Conservation (phyloP, 1,140 invertebrate genomes). For the Brachionus paranguensis region DNA sequence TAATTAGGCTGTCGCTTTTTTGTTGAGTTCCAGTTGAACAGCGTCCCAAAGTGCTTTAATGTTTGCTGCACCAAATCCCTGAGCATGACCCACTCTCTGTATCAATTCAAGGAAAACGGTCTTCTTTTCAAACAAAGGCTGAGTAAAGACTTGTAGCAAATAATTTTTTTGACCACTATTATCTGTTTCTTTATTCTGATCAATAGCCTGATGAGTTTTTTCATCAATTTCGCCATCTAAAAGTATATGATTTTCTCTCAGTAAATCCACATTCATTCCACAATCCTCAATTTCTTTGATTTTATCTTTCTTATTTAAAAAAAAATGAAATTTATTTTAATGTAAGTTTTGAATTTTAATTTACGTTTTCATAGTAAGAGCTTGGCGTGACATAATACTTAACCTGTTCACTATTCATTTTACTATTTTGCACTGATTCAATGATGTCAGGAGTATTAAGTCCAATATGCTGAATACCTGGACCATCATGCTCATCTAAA, state of each 20-base stretch:
- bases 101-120: slow-evolving; percentile 61
- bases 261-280: neutral
- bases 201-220: neutral
- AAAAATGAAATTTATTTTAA: neutral
- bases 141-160: slow-evolving; percentile 60
- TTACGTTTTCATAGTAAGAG: slow-evolving; percentile 18
- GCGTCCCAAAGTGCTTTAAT: slow-evolving; percentile 58
- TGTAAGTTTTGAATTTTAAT: neutral
- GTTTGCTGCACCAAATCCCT: slow-evolving; percentile 60
- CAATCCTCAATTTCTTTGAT: slow-evolving; percentile 26
- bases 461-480: slow-evolving; percentile 59
- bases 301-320: slow-evolving; percentile 30
- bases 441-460: slow-evolving; percentile 54
- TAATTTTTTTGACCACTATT: slow-evolving; percentile 49
- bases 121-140: slow-evolving; percentile 54
- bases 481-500: slow-evolving; percentile 55
- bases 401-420: slow-evolving; percentile 46
- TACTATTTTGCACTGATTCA: slow-evolving; percentile 46
- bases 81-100: slow-evolving; percentile 55
- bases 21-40: slow-evolving; percentile 42
- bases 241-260: slow-evolving; percentile 50
- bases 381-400: slow-evolving; percentile 19
- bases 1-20: neutral
- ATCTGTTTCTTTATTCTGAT: neutral
- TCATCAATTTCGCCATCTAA: slow-evolving; percentile 54